Percentiles rank a stretch among this genome's conserved stretches.
Conservation (phyloP, 1,140 invertebrate species). For the Aphelinus certus region DNA sequence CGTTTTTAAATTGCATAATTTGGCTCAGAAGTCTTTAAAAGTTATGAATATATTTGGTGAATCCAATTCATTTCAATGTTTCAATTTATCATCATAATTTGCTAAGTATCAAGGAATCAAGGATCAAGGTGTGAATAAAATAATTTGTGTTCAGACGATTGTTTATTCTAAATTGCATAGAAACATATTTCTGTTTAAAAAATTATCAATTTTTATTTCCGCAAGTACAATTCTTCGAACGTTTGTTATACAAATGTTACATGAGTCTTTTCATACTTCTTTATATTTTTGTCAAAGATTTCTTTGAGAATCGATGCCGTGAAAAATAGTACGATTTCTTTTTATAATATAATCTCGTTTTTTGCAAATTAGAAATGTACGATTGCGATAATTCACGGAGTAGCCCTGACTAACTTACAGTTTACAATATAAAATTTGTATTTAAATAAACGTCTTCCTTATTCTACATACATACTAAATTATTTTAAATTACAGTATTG, state of each 20-base stretch:
- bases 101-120: no score
- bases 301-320: background rate
- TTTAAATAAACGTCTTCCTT: slow-evolving; percentile 57
- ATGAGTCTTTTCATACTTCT: slow-evolving; percentile 36
- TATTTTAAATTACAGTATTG: slow-evolving; percentile 40
- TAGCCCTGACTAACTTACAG: slow-evolving; percentile 31
- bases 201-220: slow-evolving; percentile 34
- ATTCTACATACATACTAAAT: slow-evolving; percentile 45
- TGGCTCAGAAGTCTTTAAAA: no score
- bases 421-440: slow-evolving; percentile 55
- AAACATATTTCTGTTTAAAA: slow-evolving; percentile 34
- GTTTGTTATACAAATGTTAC: slow-evolving; percentile 28
- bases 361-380: slow-evolving; percentile 38
- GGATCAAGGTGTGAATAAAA: no score
- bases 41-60: no score
- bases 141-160: slow-evolving; percentile 20
- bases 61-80: no score
- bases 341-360: background rate
- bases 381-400: slow-evolving; percentile 29
- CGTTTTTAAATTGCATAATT: no score
- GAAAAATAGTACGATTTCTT: slow-evolving; percentile 36
- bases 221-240: slow-evolving; percentile 27
- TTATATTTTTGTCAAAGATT: slow-evolving; percentile 38
- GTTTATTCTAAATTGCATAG: slow-evolving; percentile 39
- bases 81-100: no score